Conservation (phyloP, 2,888 invertebrate species). For the Trachelus tabidus region DNA sequence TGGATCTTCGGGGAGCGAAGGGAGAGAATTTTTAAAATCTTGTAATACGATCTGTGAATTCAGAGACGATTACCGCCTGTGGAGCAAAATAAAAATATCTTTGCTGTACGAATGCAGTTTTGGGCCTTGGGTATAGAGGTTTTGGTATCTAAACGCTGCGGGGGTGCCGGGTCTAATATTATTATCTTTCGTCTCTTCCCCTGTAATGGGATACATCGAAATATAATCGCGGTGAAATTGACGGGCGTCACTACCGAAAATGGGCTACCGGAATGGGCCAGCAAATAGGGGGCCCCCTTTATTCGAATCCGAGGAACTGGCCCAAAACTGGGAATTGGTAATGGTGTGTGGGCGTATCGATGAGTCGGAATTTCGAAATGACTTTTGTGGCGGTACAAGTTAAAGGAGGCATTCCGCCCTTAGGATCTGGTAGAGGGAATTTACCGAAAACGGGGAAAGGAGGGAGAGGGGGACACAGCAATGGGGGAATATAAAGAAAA, state of each 20-base stretch:
- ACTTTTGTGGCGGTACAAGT: background rate
- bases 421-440: background rate
- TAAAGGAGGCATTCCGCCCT: background rate
- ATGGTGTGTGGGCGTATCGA: background rate
- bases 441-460: background rate
- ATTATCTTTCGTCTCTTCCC: background rate
- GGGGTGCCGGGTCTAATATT: background rate
- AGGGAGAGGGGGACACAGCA: background rate
- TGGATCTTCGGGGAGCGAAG: background rate
- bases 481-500: background rate
- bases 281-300: background rate
- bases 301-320: background rate
- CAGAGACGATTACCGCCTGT: background rate
- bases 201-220: background rate
- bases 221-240: conserved; percentile 8
- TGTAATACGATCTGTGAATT: background rate
- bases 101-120: background rate
- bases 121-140: background rate
- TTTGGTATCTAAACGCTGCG: background rate
- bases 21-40: background rate
- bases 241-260: conserved; percentile 13
- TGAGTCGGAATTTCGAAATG: background rate
- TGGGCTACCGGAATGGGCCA: conserved; percentile 7
- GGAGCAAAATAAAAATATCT: background rate
- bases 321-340: background rate